phyloP scores from a whole-genome alignment of 92 coral and sea anemone genomes.

The Parazoanthus swiftii region DNA sequence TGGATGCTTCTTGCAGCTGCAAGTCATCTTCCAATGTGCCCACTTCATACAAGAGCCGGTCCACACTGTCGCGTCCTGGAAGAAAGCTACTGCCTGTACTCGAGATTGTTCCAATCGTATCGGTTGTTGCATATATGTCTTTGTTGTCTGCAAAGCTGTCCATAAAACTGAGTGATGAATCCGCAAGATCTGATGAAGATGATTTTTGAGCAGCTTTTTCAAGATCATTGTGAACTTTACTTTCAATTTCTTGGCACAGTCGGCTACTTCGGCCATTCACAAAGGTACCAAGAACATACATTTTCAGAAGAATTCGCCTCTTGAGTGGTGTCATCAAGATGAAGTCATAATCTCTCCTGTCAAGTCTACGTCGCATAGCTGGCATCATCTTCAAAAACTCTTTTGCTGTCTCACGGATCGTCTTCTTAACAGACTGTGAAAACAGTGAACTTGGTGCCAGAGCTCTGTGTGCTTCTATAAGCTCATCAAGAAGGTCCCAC shows the following conservation, averaged over 20 bases:
- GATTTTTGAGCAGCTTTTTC: constrained; percentile 63
- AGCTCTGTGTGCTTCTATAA: constrained; percentile 94
- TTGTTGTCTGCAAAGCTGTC: constrained; percentile 66
- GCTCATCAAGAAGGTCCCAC: constrained; percentile 98
- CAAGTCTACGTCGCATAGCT: constrained; percentile 93
- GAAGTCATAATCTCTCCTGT: constrained; percentile 94
- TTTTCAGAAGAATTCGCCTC: constrained; percentile 92
- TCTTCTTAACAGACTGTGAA: constrained; percentile 84
- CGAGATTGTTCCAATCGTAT: constrained; percentile 71
- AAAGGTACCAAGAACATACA: constrained; percentile 94
- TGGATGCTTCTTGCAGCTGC: not conserved
- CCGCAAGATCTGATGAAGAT: constrained; percentile 57
- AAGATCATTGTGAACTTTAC: constrained; percentile 78
- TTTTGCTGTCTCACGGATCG: constrained; percentile 93
- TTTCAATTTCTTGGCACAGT: constrained; percentile 84
- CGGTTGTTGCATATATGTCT: constrained; percentile 63
- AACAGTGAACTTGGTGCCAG: constrained; percentile 83
- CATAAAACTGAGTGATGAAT: constrained; percentile 61
- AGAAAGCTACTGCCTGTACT: constrained; percentile 67
- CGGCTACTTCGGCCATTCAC: constrained; percentile 93
- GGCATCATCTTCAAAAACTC: constrained; percentile 97
- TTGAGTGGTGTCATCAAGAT: constrained; percentile 92
- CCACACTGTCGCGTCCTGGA: constrained; percentile 83
- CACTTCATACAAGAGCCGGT: constrained; percentile 72
- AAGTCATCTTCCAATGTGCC: constrained; percentile 57